phyloP scores from a whole-genome alignment of 2,888 invertebrate species.

The Galerucella calmariensis region DNA sequence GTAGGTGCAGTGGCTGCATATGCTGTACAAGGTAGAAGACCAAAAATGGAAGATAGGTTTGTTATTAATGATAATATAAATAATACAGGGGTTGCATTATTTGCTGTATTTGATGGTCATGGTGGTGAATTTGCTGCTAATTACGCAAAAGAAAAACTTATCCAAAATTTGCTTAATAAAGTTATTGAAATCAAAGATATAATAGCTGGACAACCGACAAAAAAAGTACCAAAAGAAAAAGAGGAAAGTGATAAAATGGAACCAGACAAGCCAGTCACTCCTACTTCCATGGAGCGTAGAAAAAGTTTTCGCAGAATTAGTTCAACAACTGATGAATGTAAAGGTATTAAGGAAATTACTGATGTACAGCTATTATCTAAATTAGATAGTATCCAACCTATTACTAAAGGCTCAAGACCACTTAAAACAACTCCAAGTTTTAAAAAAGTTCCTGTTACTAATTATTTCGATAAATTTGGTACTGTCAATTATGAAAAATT shows the following conservation, averaged over 20 bases:
- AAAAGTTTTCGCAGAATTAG: conserved; percentile 76
- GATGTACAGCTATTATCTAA: conserved; percentile 76
- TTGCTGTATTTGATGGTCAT: conserved; percentile 95
- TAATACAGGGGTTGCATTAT: conserved; percentile 86
- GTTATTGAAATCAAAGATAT: conserved; percentile 79
- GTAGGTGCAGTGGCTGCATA: conserved; percentile 84
- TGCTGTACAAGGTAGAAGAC: conserved; percentile 89
- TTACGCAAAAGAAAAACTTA: conserved; percentile 88
- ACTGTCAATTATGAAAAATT: conserved; percentile 84
- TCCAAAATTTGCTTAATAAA: conserved; percentile 82
- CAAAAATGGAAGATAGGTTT: conserved; percentile 95
- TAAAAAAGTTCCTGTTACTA: conserved; percentile 67
- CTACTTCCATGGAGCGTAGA: conserved; percentile 67
- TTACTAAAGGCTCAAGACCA: conserved; percentile 73
- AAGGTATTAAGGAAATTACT: conserved; percentile 69
- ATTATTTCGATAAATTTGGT: conserved; percentile 77
- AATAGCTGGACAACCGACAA: conserved; percentile 69
- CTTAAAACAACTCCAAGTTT: conserved; percentile 65
- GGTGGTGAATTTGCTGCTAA: conserved; percentile 96
- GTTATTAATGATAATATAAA: conserved; percentile 88
- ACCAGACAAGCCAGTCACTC: conserved; percentile 60
- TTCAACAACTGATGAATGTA: conserved; percentile 67
- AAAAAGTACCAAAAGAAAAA: conserved; percentile 52
- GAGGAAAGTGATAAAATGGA: conserved; percentile 67
- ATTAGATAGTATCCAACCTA: conserved; percentile 68